Evolutionary conservation across 1,140 invertebrate genomes (phyloP), one percentile per base, ranked within the genome.

Genomic region (Atta texana): DNA sequence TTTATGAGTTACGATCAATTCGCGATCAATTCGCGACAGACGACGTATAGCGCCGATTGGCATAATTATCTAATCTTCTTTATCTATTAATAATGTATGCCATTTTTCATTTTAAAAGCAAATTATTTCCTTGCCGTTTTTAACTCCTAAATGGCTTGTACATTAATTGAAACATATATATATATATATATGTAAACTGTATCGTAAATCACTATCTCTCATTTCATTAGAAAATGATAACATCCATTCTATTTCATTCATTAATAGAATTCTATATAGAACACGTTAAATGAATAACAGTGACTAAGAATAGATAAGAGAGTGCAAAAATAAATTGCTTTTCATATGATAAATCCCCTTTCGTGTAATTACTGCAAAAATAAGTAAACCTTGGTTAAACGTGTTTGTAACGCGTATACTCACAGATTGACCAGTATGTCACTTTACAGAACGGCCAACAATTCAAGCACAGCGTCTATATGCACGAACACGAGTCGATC

Each of bases 401-500:
- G 49, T 16, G 63, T 18, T 57, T 21, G 49, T 80, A 69, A 53
- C n/a, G 77, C n/a, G 7, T 68, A 80, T 24, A 21, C 21, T 69
- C 49, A 31, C 51, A 16, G 14, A 10, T 82, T 55, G 61, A 84
- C 64, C 2, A 34, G 31, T 34, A 75, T 88, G 63, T 74, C 59
- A 74, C 85, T 77, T 61, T 86, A 71, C 69, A 74, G 81, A 85
- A 59, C 55, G 75, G 31, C 6, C 39, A 51, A 59, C 57, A 88
- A 90, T 86, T 90, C 87, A 90, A 90, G 64, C 86, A 87, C 85
- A 72, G 61, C 64, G 51, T 59, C 51, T 61, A 57, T 76, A 77
- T 68, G 74, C 80, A 21, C 21, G 24, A 18, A 61, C 76, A 24
- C 71, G 31, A 61, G 81, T 69, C 64, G 64, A 90, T 90, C 86